A percentile compares a stretch with the other conserved stretches of the same genome.
These are phyloP conservation scores for Ranitomeya imitator DNA, from an alignment of 2,113 vertebrate genomes.

Conservation along the genomic window DNA sequence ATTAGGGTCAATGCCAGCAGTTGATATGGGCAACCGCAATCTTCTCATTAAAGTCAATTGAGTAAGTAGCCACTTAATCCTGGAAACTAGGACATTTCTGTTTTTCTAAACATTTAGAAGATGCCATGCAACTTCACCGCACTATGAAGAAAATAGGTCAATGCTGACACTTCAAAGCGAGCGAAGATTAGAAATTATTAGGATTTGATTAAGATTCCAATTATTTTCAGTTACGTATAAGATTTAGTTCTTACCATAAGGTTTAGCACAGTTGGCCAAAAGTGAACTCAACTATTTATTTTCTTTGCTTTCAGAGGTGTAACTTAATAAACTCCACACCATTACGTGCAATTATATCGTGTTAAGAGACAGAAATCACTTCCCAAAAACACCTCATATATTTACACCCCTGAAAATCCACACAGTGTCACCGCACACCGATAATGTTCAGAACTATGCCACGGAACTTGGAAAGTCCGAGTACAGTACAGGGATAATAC, in stretches of 20 bases:
- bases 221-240: neutral
- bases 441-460: neutral
- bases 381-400: too few relatives aligned
- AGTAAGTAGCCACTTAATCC: slow-evolving; percentile 3
- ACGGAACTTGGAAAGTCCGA: neutral
- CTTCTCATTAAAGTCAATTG: neutral
- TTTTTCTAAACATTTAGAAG: slow-evolving; percentile 21
- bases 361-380: too few relatives aligned
- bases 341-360: neutral
- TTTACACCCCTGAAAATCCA: too few relatives aligned
- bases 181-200: slow-evolving; percentile 13
- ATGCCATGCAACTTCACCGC: neutral
- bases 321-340: neutral
- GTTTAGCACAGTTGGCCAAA: neutral
- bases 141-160: slow-evolving; percentile 22
- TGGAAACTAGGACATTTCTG: slow-evolving; percentile 5
- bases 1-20: neutral
- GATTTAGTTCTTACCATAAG: neutral
- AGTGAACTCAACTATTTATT: neutral
- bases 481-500: too few relatives aligned
- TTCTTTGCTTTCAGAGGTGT: neutral
- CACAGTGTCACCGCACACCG: too few relatives aligned
- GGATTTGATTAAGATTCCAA: slow-evolving; percentile 14
- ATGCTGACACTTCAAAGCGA: neutral
- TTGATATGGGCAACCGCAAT: neutral